These are phyloP conservation scores for Athene noctua DNA, from an alignment of 2,113 vertebrate species.

Conservation along the genomic window DNA sequence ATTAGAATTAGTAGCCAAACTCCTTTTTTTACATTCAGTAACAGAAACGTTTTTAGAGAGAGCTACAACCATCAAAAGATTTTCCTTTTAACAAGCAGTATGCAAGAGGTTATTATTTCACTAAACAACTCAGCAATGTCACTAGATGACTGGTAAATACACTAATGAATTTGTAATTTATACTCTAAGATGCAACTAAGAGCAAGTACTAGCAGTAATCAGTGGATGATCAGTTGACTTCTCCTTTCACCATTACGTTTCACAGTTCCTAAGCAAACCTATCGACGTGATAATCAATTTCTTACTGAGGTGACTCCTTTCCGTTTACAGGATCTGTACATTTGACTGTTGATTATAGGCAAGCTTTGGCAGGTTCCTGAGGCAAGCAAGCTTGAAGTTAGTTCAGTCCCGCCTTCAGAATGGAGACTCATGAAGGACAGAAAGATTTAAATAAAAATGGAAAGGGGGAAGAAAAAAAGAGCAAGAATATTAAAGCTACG, in stretches of 20 bases:
- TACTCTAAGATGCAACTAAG: neutral
- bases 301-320: conserved; percentile 18
- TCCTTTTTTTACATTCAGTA: neutral
- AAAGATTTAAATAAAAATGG: conserved; percentile 21
- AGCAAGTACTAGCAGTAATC: neutral
- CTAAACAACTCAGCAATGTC: neutral
- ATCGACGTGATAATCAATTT: neutral
- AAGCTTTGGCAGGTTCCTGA: conserved; percentile 72
- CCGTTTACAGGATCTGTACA: conserved; percentile 35
- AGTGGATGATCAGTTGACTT: neutral
- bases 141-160: neutral
- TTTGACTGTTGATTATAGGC: conserved; percentile 52
- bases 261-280: neutral
- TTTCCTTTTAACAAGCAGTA: neutral
- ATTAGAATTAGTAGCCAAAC: neutral
- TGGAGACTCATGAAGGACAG: conserved; percentile 56
- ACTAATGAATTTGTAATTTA: neutral
- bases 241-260: neutral
- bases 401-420: conserved; percentile 49
- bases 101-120: neutral
- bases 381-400: conserved; percentile 31
- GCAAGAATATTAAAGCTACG: neutral
- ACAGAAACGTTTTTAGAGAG: neutral
- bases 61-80: neutral
- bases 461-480: neutral